Evolutionary conservation across 1,140 invertebrate species (phyloP).

Genomic region (Macrotrachela quadricornifera): DNA sequence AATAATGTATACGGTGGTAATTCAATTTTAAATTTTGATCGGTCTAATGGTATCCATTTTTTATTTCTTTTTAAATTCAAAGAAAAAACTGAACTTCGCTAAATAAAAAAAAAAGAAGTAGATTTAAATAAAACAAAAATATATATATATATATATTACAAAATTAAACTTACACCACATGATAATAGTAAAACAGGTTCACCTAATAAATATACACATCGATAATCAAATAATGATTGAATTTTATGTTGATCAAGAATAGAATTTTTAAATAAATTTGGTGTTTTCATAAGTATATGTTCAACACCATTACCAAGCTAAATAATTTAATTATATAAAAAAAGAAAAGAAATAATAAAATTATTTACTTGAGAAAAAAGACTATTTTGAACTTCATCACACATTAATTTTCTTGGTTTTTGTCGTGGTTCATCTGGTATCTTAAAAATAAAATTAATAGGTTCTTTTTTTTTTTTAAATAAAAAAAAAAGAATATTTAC

Average conservation of each 20-base stretch:
- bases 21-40: slow-evolving; percentile 1
- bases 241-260: not conserved
- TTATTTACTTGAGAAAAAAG: not conserved
- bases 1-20: slow-evolving; percentile 2
- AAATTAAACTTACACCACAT: not conserved
- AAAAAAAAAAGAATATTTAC: not conserved
- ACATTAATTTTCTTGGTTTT: not conserved
- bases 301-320: not conserved
- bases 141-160: too few relatives aligned
- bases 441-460: not conserved
- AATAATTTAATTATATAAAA: not conserved
- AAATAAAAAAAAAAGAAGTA: not conserved
- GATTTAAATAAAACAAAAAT: not conserved
- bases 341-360: too few relatives aligned
- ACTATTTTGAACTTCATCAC: not conserved
- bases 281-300: too few relatives aligned
- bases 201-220: not conserved
- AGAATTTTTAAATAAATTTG: not conserved
- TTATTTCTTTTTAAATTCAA: not conserved
- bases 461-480: not conserved
- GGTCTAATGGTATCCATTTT: slow-evolving; percentile 1
- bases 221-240: slow-evolving; percentile 1
- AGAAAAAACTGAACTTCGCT: not conserved
- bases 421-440: not conserved
- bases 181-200: not conserved